A percentile compares a stretch with the other conserved stretches of the same genome.
These are phyloP conservation scores for Delichon dasypus DNA, from an alignment of 2,797 vertebrate genomes.

Conservation along the genomic window DNA sequence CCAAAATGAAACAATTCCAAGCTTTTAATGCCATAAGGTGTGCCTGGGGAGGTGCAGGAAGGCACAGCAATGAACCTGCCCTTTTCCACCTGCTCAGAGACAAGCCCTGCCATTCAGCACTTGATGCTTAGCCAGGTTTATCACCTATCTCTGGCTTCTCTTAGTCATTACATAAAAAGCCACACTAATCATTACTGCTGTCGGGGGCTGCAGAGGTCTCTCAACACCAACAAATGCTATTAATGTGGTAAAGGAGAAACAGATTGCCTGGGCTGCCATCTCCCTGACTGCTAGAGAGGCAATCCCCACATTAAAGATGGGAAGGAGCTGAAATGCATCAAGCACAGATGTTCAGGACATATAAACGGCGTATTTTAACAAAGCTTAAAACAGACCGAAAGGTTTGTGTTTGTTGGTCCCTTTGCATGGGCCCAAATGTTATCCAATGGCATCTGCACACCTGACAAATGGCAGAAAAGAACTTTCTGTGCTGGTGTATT, in stretches of 20 bases:
- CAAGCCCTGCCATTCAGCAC: neutral
- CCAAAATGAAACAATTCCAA: neutral
- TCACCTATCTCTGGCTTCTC: neutral
- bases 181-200: neutral
- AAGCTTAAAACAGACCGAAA: neutral
- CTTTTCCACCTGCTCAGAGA: neutral
- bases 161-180: neutral
- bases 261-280: neutral
- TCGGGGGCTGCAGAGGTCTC: neutral
- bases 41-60: neutral
- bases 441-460: neutral
- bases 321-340: neutral
- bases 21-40: neutral
- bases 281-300: neutral
- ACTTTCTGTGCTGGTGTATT: neutral
- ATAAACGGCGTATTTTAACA: neutral
- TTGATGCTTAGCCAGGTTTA: neutral
- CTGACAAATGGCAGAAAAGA: neutral
- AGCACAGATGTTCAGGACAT: neutral
- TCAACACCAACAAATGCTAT: neutral
- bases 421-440: neutral
- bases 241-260: neutral
- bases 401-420: neutral
- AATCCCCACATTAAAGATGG: neutral
- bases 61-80: neutral